phyloP scores from a whole-genome alignment of 2,113 vertebrate species.

The Sphaerodactylus townsendi region DNA sequence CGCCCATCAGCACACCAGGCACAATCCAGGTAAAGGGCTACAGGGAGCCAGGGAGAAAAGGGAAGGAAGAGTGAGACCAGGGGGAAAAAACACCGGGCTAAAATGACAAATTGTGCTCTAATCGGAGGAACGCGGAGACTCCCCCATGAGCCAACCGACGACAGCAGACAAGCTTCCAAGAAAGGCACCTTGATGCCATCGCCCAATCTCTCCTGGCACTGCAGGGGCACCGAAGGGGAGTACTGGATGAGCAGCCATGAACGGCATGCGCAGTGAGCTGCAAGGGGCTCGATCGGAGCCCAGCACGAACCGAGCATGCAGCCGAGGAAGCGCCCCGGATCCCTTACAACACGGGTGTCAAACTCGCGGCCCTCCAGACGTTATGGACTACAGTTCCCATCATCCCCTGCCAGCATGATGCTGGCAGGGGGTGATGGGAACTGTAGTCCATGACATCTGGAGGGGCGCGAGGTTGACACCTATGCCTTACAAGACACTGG shows the following conservation, averaged over 20 bases:
- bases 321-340: neutral
- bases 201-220: too few species aligned
- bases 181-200: neutral
- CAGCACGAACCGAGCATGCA: neutral
- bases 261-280: neutral
- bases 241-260: neutral
- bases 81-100: neutral
- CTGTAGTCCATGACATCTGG: too few species aligned
- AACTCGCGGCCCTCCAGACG: too few species aligned
- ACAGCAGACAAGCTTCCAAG: neutral
- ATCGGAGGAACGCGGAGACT: neutral
- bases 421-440: too few species aligned
- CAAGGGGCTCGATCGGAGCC: too few species aligned
- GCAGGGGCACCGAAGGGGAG: neutral
- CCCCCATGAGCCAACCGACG: neutral
- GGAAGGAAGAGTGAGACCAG: too few species aligned
- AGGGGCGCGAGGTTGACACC: too few species aligned
- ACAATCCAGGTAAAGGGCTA: slow-evolving; percentile 97
- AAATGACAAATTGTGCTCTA: neutral
- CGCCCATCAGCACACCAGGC: slow-evolving; percentile 96
- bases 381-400: too few species aligned
- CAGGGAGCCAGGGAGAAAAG: neutral
- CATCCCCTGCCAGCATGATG: too few species aligned
- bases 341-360: too few species aligned
- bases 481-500: too few species aligned